Evolutionary conservation across 2,888 invertebrate species (phyloP).

Genomic region (Melanchra persicariae): DNA sequence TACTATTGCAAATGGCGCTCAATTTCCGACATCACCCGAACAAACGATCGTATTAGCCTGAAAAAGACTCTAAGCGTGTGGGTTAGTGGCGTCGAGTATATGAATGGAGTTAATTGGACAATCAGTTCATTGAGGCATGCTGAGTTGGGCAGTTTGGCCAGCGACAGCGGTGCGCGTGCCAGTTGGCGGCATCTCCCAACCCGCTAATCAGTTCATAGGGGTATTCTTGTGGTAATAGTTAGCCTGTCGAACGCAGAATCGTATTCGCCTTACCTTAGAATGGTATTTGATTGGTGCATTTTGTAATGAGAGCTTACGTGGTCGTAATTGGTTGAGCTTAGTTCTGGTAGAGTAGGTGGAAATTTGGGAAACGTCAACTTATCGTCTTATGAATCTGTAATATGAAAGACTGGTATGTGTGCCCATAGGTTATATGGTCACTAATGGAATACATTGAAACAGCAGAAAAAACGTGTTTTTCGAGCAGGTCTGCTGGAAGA

Average conservation of each 20-base stretch:
- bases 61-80: conserved; percentile 79
- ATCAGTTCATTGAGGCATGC: conserved; percentile 85
- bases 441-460: background rate
- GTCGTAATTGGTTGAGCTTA: background rate
- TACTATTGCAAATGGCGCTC: conserved; percentile 66
- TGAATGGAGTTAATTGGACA: conserved; percentile 89
- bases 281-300: conserved; percentile 22
- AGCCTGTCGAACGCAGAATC: conserved; percentile 58
- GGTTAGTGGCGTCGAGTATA: conserved; percentile 78
- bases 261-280: conserved; percentile 48
- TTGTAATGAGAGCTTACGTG: background rate
- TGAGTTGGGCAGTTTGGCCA: conserved; percentile 84
- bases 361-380: background rate
- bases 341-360: background rate
- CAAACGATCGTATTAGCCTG: conserved; percentile 78
- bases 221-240: conserved; percentile 71
- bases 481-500: too few species aligned
- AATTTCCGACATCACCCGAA: conserved; percentile 72
- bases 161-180: conserved; percentile 79
- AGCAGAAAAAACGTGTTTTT: background rate
- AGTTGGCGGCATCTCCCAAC: conserved; percentile 81
- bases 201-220: conserved; percentile 81
- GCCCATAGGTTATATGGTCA: background rate
- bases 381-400: background rate
- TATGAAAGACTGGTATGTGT: background rate